Conservation (phyloP, 2,113 vertebrate species). For the Notothenia coriiceps region DNA sequence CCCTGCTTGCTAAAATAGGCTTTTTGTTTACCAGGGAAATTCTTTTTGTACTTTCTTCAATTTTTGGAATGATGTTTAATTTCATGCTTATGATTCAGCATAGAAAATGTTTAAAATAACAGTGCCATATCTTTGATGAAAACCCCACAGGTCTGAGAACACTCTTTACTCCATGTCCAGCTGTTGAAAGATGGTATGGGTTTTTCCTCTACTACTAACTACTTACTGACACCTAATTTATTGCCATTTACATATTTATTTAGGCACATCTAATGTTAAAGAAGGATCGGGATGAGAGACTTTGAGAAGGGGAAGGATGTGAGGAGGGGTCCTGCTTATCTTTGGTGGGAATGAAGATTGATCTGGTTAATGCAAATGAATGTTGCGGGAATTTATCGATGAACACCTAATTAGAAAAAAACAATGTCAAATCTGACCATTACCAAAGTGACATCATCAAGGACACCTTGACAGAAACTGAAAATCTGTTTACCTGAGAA, state of each 20-base stretch:
- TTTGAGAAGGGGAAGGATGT: constrained; percentile 31
- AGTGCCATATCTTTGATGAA: constrained; percentile 83
- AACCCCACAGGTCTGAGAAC: constrained; percentile 69
- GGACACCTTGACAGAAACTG: constrained; percentile 28
- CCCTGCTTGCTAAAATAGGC: constrained; percentile 85
- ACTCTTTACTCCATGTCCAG: constrained; percentile 41
- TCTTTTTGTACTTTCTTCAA: constrained; percentile 75
- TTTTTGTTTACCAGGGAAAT: constrained; percentile 79
- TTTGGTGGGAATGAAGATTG: constrained; percentile 87
- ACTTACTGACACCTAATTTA: constrained; percentile 76
- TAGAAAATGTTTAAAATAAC: constrained; percentile 76
- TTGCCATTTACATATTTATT: constrained; percentile 79
- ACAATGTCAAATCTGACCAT: constrained; percentile 79
- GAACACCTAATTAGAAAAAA: constrained; percentile 57
- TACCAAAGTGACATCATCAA: constrained; percentile 62
- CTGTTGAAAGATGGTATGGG: constrained; percentile 56
- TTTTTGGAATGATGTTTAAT: constrained; percentile 73
- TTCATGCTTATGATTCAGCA: constrained; percentile 73
- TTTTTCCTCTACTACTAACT: constrained; percentile 70
- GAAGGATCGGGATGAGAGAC: constrained; percentile 31
- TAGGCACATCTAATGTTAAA: constrained; percentile 75
- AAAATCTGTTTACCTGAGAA: not conserved
- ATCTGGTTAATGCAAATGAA: constrained; percentile 73
- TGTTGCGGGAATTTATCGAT: constrained; percentile 60
- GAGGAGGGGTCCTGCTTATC: constrained; percentile 44